phyloP scores from a whole-genome alignment of 1,140 invertebrate genomes.

The Hyposmocoma kahamanoa region DNA sequence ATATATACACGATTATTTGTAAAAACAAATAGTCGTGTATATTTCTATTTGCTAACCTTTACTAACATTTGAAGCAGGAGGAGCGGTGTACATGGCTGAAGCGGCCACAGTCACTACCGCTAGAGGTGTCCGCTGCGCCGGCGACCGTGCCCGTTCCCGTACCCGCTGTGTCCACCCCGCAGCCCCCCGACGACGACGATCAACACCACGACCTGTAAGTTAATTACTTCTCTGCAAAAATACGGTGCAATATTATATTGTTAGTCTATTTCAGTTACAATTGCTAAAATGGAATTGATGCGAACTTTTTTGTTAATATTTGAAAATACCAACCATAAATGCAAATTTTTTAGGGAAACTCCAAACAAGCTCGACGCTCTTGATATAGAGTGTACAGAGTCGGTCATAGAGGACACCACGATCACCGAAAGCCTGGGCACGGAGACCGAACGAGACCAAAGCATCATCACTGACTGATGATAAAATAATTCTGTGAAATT shows the following conservation, averaged over 20 bases:
- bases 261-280: background rate
- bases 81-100: slow-evolving; percentile 45
- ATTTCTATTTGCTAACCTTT: no score
- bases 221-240: background rate
- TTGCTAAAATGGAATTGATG: background rate
- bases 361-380: slow-evolving; percentile 30
- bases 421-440: slow-evolving; percentile 11
- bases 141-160: slow-evolving; percentile 6
- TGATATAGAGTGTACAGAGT: slow-evolving; percentile 48
- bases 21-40: no score
- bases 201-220: background rate
- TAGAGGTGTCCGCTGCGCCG: slow-evolving; percentile 17
- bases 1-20: no score
- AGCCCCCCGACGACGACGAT: slow-evolving; percentile 2
- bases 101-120: slow-evolving; percentile 43
- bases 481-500: background rate
- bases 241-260: background rate
- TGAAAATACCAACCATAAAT: background rate
- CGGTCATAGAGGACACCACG: slow-evolving; percentile 31
- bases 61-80: no score
- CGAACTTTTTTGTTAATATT: background rate
- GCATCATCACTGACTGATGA: slow-evolving; percentile 41
- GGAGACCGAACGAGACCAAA: slow-evolving; percentile 20
- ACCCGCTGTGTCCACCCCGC: slow-evolving; percentile 15
- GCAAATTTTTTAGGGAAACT: slow-evolving; percentile 31